Evolutionary conservation across 2,797 vertebrate species (phyloP).

Genomic region (Hafferia zeledoni): DNA sequence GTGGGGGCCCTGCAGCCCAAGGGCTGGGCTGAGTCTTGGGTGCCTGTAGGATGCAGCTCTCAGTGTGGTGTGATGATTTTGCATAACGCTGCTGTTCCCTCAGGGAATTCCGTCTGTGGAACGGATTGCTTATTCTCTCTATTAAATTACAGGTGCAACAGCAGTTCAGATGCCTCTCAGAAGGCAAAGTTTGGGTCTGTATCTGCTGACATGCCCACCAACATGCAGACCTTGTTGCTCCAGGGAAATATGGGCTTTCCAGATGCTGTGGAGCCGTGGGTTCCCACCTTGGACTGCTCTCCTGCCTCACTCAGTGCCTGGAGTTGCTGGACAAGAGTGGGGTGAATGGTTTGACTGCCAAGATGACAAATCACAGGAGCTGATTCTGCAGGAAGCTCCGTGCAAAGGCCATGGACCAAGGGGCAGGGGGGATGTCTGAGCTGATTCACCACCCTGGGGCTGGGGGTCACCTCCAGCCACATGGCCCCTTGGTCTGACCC

Average conservation of each 20-base stretch:
- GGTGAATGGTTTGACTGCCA: accelerated
- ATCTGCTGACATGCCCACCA: accelerated
- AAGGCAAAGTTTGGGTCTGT: accelerated
- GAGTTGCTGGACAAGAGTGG: accelerated
- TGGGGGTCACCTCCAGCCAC: accelerated
- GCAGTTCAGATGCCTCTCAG: neutral
- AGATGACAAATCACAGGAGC: accelerated
- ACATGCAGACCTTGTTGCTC: accelerated
- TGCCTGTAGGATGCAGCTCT: accelerated
- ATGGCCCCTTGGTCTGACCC: accelerated
- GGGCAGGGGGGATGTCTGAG: accelerated
- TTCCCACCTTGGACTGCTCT: accelerated
- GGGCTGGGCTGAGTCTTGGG: accelerated
- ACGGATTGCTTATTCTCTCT: accelerated
- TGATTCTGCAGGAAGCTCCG: accelerated
- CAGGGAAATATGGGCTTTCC: accelerated
- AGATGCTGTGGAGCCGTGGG: accelerated
- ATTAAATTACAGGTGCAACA: accelerated
- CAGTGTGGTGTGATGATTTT: accelerated
- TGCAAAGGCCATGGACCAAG: accelerated
- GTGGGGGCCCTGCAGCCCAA: accelerated
- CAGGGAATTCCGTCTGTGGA: neutral
- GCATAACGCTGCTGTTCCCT: accelerated
- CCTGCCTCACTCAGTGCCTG: neutral
- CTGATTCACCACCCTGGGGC: neutral